These are phyloP conservation scores for Agrotis segetum DNA, from an alignment of 2,888 invertebrate species.

Conservation along the genomic window DNA sequence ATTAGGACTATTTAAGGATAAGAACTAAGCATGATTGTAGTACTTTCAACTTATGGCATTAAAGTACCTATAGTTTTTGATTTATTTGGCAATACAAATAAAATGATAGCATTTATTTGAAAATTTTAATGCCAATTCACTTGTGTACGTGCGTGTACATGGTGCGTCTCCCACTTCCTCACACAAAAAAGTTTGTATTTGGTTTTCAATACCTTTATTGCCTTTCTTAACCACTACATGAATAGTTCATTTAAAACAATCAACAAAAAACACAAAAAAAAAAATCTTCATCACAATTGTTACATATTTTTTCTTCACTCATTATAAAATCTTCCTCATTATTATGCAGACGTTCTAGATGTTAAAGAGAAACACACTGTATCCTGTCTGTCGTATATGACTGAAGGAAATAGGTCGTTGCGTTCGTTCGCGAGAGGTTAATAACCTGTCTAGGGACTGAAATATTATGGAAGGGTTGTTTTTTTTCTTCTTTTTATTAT, in stretches of 20 bases:
- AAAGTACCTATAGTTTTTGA: too few relatives aligned
- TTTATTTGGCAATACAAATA: too few relatives aligned
- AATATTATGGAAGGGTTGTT: conserved; percentile 21
- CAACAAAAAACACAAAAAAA: too few relatives aligned
- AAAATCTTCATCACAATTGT: background rate
- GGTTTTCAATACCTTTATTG: too few relatives aligned
- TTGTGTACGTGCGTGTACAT: too few relatives aligned
- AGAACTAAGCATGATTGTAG: too few relatives aligned
- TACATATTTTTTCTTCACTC: background rate
- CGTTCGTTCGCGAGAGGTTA: conserved; percentile 38
- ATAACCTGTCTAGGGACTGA: conserved; percentile 48
- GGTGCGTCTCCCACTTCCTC: too few relatives aligned
- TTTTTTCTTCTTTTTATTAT: conserved; percentile 26
- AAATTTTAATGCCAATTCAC: too few relatives aligned
- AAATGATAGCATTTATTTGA: too few relatives aligned
- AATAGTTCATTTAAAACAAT: background rate
- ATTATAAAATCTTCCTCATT: conserved; percentile 22
- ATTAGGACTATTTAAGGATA: background rate
- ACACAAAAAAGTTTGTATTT: too few relatives aligned
- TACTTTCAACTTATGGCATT: too few relatives aligned
- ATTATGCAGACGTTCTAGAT: conserved; percentile 28
- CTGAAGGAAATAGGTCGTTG: conserved; percentile 52
- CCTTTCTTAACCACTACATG: too few relatives aligned
- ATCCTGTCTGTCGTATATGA: conserved; percentile 19
- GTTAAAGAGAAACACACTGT: conserved; percentile 19